Evolutionary conservation across 2,888 invertebrate genomes (phyloP).

Genomic region (Lottia gigantea): DNA sequence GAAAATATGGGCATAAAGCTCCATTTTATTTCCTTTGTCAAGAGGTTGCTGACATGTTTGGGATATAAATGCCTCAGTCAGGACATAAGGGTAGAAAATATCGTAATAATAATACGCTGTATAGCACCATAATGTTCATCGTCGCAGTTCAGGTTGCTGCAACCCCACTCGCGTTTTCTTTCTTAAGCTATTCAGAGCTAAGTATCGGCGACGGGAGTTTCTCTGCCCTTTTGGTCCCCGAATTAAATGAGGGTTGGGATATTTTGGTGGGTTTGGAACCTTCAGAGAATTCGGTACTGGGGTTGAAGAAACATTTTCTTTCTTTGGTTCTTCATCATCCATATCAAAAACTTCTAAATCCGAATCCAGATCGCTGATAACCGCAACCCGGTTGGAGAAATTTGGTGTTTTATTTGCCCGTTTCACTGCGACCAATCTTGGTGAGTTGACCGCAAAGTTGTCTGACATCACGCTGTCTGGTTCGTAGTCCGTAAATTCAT

Average conservation of each 20-base stretch:
- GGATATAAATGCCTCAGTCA: too few relatives aligned
- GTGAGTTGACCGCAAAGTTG: constrained; percentile 24
- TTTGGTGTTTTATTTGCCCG: constrained; percentile 24
- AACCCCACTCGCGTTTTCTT: constrained; percentile 23
- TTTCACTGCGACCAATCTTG: constrained; percentile 29
- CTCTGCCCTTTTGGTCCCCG: constrained; percentile 15
- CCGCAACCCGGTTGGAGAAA: constrained; percentile 14
- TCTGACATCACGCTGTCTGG: constrained; percentile 30
- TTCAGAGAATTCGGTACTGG: constrained; percentile 15
- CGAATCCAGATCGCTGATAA: constrained; percentile 22
- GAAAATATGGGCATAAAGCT: too few relatives aligned
- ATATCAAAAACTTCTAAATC: constrained; percentile 31
- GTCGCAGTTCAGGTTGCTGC: constrained; percentile 13
- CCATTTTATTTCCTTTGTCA: too few relatives aligned
- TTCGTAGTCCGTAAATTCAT: constrained; percentile 26
- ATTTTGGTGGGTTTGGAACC: neutral
- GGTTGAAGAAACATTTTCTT: constrained; percentile 12
- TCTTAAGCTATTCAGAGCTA: constrained; percentile 35
- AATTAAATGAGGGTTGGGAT: neutral
- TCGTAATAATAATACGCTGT: neutral
- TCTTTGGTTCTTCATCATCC: constrained; percentile 27
- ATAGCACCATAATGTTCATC: constrained; percentile 3
- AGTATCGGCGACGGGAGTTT: constrained; percentile 31
- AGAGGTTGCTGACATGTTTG: too few relatives aligned
- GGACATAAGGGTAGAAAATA: neutral